Base-by-base conservation (phyloP, 1,140 invertebrate species). In the Rhagoletis zephyria region DNA sequence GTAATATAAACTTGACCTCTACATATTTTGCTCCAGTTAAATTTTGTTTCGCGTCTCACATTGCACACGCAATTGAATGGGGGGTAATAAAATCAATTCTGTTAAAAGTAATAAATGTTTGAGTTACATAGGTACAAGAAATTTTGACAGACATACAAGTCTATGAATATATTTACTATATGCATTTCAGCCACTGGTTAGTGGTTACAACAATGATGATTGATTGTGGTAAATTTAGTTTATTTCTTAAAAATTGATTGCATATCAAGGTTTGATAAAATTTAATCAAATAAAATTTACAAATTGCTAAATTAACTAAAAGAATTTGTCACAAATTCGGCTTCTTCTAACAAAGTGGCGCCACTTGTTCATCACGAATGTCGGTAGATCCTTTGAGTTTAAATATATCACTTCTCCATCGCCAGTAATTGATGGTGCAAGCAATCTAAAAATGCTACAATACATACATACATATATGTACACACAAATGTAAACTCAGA, bases 171-270 rank as follows among this genome's bases (percentile, higher is more conserved):
- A 10, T 7, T 7, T 40, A 40, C 30, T 67, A 14, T 48, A 40
- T 16, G 30, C 14, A 10, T 45, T 4, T 14, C 61, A 14, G 61
- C 61, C 4, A 14, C 61, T 14, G 16, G 65, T 42, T 70, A 70
- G 14, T 42, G 12, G 45, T 74, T 74, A 74, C 12, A 40, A 16
- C 45, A 16, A 74, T 42, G 67, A 6, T 74, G 67, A 74, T 74
- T 74, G 67, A 74, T 74, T 74, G 42, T 12, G 12, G 40, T 74
- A 74, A 74, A 16, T 48, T 74, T 5, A 56, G 5, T 16, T 45
- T 74, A 12, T 65, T 74, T 45, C 45, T 63, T 45, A 74, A 74
- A 30, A n/a, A 48, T 45, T 14, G 45, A 74, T 74, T 74, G 42
- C 6, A 67, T 40, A 14, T 12, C 19, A 42, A 42, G 65, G 65